These are phyloP conservation scores for Poicephalus meyeri DNA, from an alignment of 2,113 vertebrate species.

Conservation along the genomic window DNA sequence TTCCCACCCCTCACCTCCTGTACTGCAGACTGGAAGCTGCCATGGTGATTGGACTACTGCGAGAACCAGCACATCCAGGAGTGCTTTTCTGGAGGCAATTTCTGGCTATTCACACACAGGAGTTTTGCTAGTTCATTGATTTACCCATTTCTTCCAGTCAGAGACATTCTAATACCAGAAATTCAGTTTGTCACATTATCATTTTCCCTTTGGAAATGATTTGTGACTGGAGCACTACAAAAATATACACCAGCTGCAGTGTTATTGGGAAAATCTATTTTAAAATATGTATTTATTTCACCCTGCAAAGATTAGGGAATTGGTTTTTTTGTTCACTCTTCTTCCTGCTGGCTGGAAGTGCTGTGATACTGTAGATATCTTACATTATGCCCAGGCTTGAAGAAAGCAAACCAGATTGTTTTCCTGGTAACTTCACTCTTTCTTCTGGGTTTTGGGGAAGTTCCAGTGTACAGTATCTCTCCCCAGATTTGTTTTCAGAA, in stretches of 20 bases:
- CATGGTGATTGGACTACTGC: neutral
- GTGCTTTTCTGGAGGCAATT: neutral
- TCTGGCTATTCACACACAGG: neutral
- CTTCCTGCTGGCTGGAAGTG: neutral
- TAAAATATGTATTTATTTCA: neutral
- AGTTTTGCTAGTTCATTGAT: slow-evolving; percentile 55
- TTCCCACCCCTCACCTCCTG: neutral
- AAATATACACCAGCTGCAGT: neutral
- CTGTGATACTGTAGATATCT: neutral
- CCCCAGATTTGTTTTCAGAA: neutral
- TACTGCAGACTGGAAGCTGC: neutral
- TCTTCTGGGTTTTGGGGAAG: neutral
- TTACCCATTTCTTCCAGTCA: slow-evolving; percentile 47
- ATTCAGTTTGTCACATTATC: slow-evolving; percentile 57
- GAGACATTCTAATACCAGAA: slow-evolving; percentile 55
- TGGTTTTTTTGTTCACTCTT: neutral
- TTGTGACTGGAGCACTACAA: slow-evolving; percentile 33
- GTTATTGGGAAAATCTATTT: neutral
- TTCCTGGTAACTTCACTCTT: neutral
- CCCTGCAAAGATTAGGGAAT: neutral
- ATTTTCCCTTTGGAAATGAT: slow-evolving; percentile 55
- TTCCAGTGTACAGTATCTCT: neutral
- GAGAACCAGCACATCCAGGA: neutral
- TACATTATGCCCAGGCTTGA: neutral
- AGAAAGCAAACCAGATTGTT: neutral